Percentiles rank a stretch among this genome's conserved stretches.
Evolutionary conservation across 2,888 invertebrate species (phyloP).

Genomic region (Deilephila elpenor): DNA sequence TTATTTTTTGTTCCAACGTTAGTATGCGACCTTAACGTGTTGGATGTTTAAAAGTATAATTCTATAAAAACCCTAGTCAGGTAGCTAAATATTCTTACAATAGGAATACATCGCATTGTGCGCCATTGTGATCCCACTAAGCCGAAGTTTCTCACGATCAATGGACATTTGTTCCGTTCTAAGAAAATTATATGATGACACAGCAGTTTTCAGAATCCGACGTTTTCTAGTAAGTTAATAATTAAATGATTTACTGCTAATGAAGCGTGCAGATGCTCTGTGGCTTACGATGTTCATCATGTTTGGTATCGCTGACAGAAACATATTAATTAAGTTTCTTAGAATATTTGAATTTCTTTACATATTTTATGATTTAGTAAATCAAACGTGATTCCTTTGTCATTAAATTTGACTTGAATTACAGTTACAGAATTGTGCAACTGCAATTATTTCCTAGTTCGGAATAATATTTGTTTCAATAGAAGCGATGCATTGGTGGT

Average conservation of each 20-base stretch:
- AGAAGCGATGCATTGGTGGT: no score
- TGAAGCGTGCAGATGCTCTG: not conserved
- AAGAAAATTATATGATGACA: slow-evolving; percentile 42
- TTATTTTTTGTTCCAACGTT: not conserved
- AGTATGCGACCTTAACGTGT: slow-evolving; percentile 4
- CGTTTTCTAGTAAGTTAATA: slow-evolving; percentile 4
- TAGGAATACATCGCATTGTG: slow-evolving; percentile 38
- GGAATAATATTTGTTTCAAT: no score
- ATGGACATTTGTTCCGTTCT: slow-evolving; percentile 41
- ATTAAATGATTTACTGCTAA: not conserved
- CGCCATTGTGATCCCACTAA: slow-evolving; percentile 38
- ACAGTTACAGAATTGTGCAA: no score
- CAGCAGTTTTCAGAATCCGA: slow-evolving; percentile 33
- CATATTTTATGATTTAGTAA: no score
- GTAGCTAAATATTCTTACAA: slow-evolving; percentile 34
- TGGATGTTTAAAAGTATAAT: not conserved
- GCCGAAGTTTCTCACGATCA: slow-evolving; percentile 46
- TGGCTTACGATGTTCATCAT: not conserved
- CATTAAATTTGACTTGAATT: no score
- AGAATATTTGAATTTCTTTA: no score
- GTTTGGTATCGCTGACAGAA: not conserved
- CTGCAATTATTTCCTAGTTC: no score
- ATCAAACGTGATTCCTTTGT: no score
- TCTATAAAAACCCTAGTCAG: slow-evolving; percentile 36
- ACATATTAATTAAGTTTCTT: not conserved